Evolutionary conservation across 2,797 vertebrate species (phyloP), one percentile per base, ranked within the genome.

Genomic region (Apodemus agrarius): DNA sequence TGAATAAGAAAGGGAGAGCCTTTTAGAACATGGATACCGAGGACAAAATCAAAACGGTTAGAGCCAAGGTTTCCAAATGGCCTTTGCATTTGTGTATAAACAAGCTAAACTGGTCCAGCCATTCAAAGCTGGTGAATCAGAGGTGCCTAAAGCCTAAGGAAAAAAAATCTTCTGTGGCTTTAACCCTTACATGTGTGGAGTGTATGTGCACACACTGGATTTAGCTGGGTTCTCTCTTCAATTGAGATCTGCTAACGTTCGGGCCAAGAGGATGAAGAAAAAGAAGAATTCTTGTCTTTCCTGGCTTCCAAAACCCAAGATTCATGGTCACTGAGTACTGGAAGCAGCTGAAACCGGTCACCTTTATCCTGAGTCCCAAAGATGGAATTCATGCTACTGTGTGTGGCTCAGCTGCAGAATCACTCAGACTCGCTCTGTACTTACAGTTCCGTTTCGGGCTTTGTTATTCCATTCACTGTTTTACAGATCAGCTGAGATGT

Each of bases 81-180:
- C 37, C 92, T 96, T 89, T 57, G 9, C 78, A 75, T 89, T 83
- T 89, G 84, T 59, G 21, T 46, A 29, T 91, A 72, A 92, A 90
- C 95, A 88, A 81, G 82, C 54, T 17, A 63, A 95, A 95, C 89
- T 9, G 5, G 92, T 94, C 75, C 69, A 61, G 63, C 43, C 52
- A 34, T 96, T 81, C 29, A 79, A 84, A 65, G 57, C 11, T 7
- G 57, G 34, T 96, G 93, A 96, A 78, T 95, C 95, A 97, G 92
- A 97, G 96, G 49, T 24, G 31, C 83, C 83, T 72, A 22, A 24
- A 76, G 76, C 69, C 67, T 83, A 80, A 21, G 49, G 3, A 46
- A 46, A 85, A 89, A 84, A 91, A 83, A 76, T 89, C 63, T 90
- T 57, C 65, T 69, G 59, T 95, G 88, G 34, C 90, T 96, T 90